Conservation (phyloP, 2,113 vertebrate species). For the Zosterops hypoxanthus region DNA sequence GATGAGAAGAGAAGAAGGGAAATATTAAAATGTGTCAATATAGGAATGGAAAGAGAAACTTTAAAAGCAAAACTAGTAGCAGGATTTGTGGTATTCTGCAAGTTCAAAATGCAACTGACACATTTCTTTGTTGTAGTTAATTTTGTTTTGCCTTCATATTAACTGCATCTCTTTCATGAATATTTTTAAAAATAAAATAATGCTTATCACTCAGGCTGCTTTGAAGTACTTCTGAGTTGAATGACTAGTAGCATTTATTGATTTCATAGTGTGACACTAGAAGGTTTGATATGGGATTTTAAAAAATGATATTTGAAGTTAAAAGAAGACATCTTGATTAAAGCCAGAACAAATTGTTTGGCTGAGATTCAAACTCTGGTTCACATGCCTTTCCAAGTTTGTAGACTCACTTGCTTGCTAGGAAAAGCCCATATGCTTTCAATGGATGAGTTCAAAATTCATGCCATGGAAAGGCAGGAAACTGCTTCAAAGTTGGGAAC, state of each 20-base stretch:
- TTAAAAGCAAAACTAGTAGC: background rate
- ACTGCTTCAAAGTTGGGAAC: constrained; percentile 59
- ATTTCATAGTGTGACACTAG: constrained; percentile 55
- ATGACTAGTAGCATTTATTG: constrained; percentile 64
- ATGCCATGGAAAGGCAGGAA: constrained; percentile 35
- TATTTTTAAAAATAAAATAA: constrained; percentile 64
- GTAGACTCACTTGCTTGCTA: constrained; percentile 26
- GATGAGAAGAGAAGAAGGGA: background rate
- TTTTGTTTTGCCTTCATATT: constrained; percentile 55
- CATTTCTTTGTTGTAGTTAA: constrained; percentile 49
- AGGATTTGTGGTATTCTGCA: background rate
- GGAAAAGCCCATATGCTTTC: constrained; percentile 56
- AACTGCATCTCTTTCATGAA: constrained; percentile 48
- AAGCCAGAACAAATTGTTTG: constrained; percentile 75
- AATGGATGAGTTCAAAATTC: constrained; percentile 54
- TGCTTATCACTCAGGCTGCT: constrained; percentile 45
- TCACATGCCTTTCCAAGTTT: constrained; percentile 62
- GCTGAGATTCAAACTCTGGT: constrained; percentile 57
- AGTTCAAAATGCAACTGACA: constrained; percentile 44
- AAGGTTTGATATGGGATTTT: constrained; percentile 68
- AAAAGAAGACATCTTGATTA: constrained; percentile 73
- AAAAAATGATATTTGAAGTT: constrained; percentile 70
- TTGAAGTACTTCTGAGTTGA: constrained; percentile 61
- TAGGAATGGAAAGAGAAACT: background rate
- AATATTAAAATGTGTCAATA: background rate